A percentile compares a stretch with the other conserved stretches of the same genome.
These are phyloP conservation scores for Crioceris asparagi DNA, from an alignment of 2,888 invertebrate species.

Conservation along the genomic window DNA sequence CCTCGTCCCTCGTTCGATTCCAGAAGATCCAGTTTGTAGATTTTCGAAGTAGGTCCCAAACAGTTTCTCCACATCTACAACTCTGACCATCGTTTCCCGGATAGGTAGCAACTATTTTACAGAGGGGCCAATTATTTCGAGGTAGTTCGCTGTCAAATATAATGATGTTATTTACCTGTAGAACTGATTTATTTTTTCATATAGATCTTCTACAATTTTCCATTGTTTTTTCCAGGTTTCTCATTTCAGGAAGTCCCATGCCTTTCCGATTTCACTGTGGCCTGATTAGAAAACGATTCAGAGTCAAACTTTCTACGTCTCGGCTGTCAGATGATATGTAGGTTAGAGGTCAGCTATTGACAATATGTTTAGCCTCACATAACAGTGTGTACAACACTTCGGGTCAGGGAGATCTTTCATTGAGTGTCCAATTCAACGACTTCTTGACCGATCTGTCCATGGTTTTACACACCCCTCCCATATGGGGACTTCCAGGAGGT, in stretches of 20 bases:
- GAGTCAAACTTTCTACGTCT: slow-evolving; percentile 5
- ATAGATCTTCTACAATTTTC: too few relatives aligned
- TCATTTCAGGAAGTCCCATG: too few relatives aligned
- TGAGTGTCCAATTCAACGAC: not conserved
- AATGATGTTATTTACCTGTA: too few relatives aligned
- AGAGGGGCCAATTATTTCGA: too few relatives aligned
- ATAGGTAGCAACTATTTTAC: too few relatives aligned
- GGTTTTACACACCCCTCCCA: slow-evolving; percentile 4
- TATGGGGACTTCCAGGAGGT: not conserved
- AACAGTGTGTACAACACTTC: slow-evolving; percentile 5
- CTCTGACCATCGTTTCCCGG: too few relatives aligned
- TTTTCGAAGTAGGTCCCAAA: slow-evolving; percentile 3
- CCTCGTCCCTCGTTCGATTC: slow-evolving; percentile 2
- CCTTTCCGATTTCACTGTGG: too few relatives aligned
- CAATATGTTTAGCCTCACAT: slow-evolving; percentile 6
- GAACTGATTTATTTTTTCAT: too few relatives aligned
- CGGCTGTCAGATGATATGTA: slow-evolving; percentile 3
- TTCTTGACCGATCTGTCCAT: slow-evolving; percentile 3
- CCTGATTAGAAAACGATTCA: slow-evolving; percentile 5
- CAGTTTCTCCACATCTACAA: too few relatives aligned
- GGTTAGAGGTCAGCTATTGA: slow-evolving; percentile 8
- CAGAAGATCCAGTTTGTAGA: slow-evolving; percentile 2
- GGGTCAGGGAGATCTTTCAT: slow-evolving; percentile 2
- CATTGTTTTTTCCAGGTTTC: too few relatives aligned
- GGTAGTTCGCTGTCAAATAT: too few relatives aligned